Evolutionary conservation across 2,797 vertebrate species (phyloP), one percentile per base, ranked within the genome.

Genomic region (Argentina silus): DNA sequence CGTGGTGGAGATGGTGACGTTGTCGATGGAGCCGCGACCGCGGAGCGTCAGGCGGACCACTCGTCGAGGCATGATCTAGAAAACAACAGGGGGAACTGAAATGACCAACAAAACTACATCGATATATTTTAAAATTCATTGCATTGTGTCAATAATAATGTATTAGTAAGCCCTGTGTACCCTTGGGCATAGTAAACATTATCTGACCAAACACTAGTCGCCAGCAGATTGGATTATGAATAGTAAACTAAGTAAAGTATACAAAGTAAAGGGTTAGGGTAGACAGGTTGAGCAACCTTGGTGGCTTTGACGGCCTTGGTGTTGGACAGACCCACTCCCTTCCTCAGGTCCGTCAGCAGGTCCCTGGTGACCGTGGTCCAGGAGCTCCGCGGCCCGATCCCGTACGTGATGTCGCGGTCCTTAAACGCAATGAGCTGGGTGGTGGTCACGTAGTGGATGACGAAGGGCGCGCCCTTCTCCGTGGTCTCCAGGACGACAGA

Each of bases 241-340:
- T n/a, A n/a, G n/a, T n/a, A n/a, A n/a, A n/a, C n/a, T n/a, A n/a
- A n/a, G n/a, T n/a, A n/a, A n/a, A n/a, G n/a, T n/a, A n/a, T n/a
- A n/a, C n/a, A n/a, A n/a, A n/a, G n/a, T n/a, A n/a, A n/a, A n/a
- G n/a, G n/a, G n/a, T n/a, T n/a, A n/a, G n/a, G n/a, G n/a, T n/a
- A n/a, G n/a, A n/a, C n/a, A n/a, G n/a, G n/a, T n/a, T n/a, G n/a
- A n/a, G n/a, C n/a, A n/a, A n/a, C 92, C 91, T 96, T 98, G 36
- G 98, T 99, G 51, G 95, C 95, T 83, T 95, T 97, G 19, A 99
- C 98, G 0, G 97, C 98, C 90, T 99, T 99, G 0, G 98, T 99
- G 93, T 96, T 98, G 9, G 98, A 99, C 80, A 99, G 93, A 0
- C 98, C 98, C 0, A 99, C 94, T 1, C 98, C 98, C 76, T 99